Conservation (phyloP, 2,888 invertebrate genomes). For the Ommatoiulus sabulosus region DNA sequence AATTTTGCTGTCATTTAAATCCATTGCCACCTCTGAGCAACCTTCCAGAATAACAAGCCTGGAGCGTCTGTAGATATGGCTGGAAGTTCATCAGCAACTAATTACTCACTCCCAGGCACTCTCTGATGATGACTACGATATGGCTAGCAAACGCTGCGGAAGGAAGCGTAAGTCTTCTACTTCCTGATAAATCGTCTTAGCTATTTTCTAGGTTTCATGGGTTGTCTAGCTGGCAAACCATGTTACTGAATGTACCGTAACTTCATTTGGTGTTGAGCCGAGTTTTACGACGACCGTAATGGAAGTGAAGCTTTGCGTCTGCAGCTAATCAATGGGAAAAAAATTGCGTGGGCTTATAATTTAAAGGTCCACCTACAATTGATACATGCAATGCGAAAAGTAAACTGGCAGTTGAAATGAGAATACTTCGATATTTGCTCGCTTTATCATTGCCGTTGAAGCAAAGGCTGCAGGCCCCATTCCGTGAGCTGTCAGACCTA, state of each 20-base stretch:
- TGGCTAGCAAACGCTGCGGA: neutral
- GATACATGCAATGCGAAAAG: neutral
- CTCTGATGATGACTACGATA: neutral
- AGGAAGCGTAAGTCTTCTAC: neutral
- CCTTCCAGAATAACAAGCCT: neutral
- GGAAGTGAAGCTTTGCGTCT: neutral
- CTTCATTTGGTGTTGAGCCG: neutral
- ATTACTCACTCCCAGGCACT: neutral
- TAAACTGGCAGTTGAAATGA: neutral
- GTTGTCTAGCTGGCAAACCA: neutral
- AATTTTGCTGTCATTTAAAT: too few relatives aligned
- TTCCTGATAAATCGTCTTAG: conserved; percentile 11
- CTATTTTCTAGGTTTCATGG: neutral
- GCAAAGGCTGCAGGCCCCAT: neutral
- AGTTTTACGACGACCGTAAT: neutral
- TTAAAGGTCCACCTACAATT: neutral
- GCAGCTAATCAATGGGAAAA: neutral
- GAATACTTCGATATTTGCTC: neutral
- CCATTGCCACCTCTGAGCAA: too few relatives aligned
- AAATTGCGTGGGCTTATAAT: neutral
- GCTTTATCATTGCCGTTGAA: neutral
- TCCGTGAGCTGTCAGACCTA: conserved; percentile 10
- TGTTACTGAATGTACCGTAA: neutral
- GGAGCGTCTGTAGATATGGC: neutral
- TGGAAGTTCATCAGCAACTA: neutral